These are phyloP conservation scores for Pantelozetes paolii DNA, from an alignment of 2,888 invertebrate species.

Conservation along the genomic window DNA sequence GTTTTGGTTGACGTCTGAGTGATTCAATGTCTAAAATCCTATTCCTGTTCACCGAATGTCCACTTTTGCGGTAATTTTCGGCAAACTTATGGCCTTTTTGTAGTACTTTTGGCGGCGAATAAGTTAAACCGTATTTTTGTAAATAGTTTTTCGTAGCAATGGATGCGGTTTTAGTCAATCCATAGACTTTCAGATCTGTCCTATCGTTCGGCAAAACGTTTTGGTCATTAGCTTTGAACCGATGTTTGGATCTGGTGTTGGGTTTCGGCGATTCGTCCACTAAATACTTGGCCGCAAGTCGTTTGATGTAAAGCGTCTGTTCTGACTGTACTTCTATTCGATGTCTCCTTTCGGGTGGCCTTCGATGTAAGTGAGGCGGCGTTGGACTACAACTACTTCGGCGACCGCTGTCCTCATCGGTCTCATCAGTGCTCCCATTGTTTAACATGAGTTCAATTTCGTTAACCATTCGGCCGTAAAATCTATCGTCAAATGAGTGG, in stretches of 20 bases:
- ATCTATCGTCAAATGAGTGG: background rate
- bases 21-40: constrained; percentile 22
- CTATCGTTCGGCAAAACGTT: background rate
- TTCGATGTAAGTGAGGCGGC: constrained; percentile 3
- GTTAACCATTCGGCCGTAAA: constrained; percentile 16
- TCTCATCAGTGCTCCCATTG: constrained; percentile 2
- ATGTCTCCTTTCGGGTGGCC: background rate
- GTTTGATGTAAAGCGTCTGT: constrained; percentile 39
- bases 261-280: constrained; percentile 11
- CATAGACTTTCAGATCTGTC: constrained; percentile 32
- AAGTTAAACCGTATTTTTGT: constrained; percentile 39
- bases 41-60: background rate
- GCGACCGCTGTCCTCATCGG: background rate
- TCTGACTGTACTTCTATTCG: constrained; percentile 31
- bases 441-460: constrained; percentile 12
- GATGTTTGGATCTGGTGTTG: background rate
- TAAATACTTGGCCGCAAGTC: constrained; percentile 37
- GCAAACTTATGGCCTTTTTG: background rate
- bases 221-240: background rate
- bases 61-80: background rate
- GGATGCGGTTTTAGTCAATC: constrained; percentile 35
- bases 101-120: constrained; percentile 38
- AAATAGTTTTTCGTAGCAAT: constrained; percentile 41
- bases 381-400: constrained; percentile 36
- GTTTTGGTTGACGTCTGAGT: constrained; percentile 18